Evolutionary conservation across 2,888 invertebrate species (phyloP), one percentile per base, ranked within the genome.

Genomic region (Hirtodrosophila duncani): DNA sequence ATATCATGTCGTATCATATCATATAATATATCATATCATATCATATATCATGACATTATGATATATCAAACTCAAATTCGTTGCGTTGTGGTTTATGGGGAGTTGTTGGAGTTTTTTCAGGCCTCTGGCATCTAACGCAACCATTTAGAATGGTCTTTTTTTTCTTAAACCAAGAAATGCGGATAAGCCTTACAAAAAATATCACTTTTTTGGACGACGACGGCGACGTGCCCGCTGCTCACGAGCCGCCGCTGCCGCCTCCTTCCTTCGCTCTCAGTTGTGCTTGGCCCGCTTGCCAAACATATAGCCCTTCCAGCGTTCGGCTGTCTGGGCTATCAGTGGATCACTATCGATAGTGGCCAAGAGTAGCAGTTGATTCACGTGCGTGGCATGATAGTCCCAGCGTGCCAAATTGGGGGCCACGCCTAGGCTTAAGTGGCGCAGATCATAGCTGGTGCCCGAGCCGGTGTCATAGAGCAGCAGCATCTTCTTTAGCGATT

Each of bases 311-410:
- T 95, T 93, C 98, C 98, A 98, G 42, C 98, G 88, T 77, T 94
- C 93, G 0, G 97, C 97, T 0, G 96, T 96, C 43, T 91, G 90
- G 9, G 92, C 89, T 59, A 97, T 91, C 45, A 97, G 88, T 0
- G 94, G 92, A 77, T 96, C 95, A 48, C 90, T 90, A 67, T 96
- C 95, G 30, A 99, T 91, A 0, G 96, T 94, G 24, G 93, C 92
- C 14, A 99, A 88, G 46, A 97, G 89, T 61, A 99, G 91, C 61
- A 98, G 89, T 84, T 99, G 98, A 88, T 98, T 98, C 14, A 99
- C 94, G 85, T 99, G 99, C 0, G 98, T 98, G 0, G 97, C 95
- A 88, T 99, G 99, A 86, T 99, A 99, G 85, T 99, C 99, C 97
- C 99, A 98, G 46, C 99, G 89, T 0, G 99, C 99, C 57, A 98